phyloP scores from a whole-genome alignment of 1,140 invertebrate genomes.

The Penaeus japonicus region DNA sequence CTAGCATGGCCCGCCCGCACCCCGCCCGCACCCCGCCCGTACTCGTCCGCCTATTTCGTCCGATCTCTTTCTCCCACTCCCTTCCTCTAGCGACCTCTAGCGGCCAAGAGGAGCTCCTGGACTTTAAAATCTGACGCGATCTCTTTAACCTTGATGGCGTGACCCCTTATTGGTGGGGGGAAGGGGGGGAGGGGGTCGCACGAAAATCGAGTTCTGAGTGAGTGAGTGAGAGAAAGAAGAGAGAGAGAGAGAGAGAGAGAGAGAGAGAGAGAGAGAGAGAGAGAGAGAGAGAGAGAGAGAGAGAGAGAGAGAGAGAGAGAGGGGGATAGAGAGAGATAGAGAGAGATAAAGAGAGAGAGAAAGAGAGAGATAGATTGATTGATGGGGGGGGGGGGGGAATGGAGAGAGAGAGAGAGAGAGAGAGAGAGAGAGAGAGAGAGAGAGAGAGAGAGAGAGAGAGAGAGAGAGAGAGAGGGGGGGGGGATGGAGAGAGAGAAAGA shows the following conservation, averaged over 20 bases:
- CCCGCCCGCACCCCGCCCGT: neutral
- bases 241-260: neutral
- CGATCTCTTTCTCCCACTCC: neutral
- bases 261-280: neutral
- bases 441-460: no score
- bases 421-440: neutral
- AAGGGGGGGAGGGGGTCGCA: no score
- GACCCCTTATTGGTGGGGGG: no score
- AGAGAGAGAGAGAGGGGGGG: neutral
- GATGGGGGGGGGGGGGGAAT: neutral
- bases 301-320: slow-evolving; percentile 8
- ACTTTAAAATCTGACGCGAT: no score
- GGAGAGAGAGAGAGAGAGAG: neutral
- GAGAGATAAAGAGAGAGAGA: neutral
- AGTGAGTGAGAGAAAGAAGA: neutral
- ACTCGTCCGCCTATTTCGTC: neutral
- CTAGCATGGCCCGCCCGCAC: no score
- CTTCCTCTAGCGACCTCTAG: neutral
- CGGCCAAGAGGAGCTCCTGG: no score
- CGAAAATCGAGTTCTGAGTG: neutral
- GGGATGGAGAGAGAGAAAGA: neutral
- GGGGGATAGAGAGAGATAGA: neutral
- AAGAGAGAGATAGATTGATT: neutral
- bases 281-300: neutral
- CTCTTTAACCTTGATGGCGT: no score